Evolutionary conservation across 1,140 invertebrate species (phyloP).

Genomic region (Frieseomelitta varia): DNA sequence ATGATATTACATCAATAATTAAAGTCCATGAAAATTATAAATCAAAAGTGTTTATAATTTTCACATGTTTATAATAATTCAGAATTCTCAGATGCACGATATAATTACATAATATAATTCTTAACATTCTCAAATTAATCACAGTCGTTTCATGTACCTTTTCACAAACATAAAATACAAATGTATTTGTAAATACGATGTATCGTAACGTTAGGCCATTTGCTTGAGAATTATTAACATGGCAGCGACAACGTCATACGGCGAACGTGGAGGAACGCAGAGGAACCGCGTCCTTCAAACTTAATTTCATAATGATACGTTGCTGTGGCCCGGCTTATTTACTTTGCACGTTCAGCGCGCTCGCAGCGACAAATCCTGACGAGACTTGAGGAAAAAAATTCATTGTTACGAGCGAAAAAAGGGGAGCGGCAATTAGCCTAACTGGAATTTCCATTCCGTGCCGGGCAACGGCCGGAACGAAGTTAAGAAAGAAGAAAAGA

Average conservation of each 20-base stretch:
- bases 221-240: not conserved
- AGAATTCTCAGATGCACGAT: too few species aligned
- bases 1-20: too few species aligned
- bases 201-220: not conserved
- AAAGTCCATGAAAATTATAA: too few species aligned
- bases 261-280: not conserved
- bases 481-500: not conserved
- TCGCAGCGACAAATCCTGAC: slow-evolving; percentile 12
- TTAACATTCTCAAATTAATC: too few species aligned
- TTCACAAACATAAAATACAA: not conserved
- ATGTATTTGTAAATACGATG: not conserved
- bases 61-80: too few species aligned
- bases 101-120: too few species aligned
- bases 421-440: slow-evolving; percentile 29
- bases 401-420: not conserved
- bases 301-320: slow-evolving; percentile 40
- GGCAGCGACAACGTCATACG: not conserved
- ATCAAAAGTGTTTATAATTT: too few species aligned
- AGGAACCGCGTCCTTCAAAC: not conserved
- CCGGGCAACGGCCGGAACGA: not conserved
- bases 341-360: not conserved
- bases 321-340: slow-evolving; percentile 20
- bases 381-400: slow-evolving; percentile 17
- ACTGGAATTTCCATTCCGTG: slow-evolving; percentile 25
- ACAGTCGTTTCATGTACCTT: too few species aligned